phyloP scores from a whole-genome alignment of 1,140 invertebrate genomes.

The Ericerus pela region DNA sequence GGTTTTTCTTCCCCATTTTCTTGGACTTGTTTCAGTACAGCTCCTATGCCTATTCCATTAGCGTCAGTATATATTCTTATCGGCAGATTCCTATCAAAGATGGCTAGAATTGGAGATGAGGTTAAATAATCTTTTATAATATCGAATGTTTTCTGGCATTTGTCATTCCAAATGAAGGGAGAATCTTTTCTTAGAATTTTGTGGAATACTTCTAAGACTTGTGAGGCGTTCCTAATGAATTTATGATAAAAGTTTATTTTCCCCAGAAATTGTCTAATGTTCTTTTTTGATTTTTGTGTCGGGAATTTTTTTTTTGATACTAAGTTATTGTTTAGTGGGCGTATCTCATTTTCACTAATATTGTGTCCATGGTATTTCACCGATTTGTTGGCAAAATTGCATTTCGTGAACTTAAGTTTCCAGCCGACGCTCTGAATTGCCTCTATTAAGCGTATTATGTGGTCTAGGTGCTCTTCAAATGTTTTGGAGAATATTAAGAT shows the following conservation, averaged over 20 bases:
- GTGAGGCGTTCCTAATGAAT: slow-evolving; percentile 28
- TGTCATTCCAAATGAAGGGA: no score
- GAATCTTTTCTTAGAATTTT: no score
- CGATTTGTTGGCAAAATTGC: slow-evolving; percentile 25
- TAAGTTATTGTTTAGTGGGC: slow-evolving; percentile 28
- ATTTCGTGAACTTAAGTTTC: slow-evolving; percentile 27
- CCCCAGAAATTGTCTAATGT: no score
- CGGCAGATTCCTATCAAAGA: slow-evolving; percentile 26
- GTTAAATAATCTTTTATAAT: no score
- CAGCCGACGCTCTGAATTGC: no score
- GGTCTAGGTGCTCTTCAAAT: slow-evolving; percentile 20
- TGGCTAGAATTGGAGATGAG: no score
- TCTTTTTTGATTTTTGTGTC: slow-evolving; percentile 16
- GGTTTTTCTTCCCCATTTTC: no score
- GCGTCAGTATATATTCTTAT: slow-evolving; percentile 30
- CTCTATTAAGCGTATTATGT: slow-evolving; percentile 16
- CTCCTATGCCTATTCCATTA: slow-evolving; percentile 14
- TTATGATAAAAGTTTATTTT: no score
- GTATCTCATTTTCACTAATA: slow-evolving; percentile 27
- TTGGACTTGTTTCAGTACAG: no score
- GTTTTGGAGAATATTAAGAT: slow-evolving; percentile 21
- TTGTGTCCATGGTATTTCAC: slow-evolving; percentile 28
- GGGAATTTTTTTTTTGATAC: slow-evolving; percentile 28
- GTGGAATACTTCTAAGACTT: slow-evolving; percentile 26
- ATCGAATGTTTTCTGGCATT: no score